Conservation (phyloP, 37 sponge, comb jelly and placozoan species). For the Tethya wilhelma region DNA sequence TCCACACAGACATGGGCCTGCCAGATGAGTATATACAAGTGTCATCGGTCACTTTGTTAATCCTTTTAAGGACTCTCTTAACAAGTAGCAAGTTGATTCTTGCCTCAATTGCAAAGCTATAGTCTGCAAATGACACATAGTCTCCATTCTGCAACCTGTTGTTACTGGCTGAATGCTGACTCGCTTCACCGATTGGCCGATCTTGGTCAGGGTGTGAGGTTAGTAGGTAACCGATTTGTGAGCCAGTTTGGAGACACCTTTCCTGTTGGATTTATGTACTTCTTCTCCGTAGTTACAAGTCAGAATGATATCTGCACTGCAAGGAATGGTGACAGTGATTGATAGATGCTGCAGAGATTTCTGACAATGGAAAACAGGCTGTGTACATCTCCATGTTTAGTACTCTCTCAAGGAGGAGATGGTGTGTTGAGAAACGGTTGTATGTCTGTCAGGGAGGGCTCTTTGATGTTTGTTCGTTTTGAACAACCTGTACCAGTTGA, state of each 20-base stretch:
- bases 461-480: not conserved
- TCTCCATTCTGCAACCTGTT: conserved; percentile 39
- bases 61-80: conserved; percentile 15
- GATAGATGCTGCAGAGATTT: too few relatives aligned
- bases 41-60: not conserved
- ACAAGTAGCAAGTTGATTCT: conserved; percentile 39
- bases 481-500: not conserved
- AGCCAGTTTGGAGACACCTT: not conserved
- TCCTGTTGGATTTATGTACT: too few relatives aligned
- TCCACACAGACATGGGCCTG: too few relatives aligned
- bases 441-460: not conserved
- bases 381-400: too few relatives aligned
- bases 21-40: too few relatives aligned
- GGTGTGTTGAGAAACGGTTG: conserved; percentile 30
- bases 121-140: conserved; percentile 30
- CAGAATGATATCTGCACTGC: too few relatives aligned
- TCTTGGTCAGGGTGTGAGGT: conserved; percentile 38
- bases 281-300: too few relatives aligned
- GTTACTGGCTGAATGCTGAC: conserved; percentile 27
- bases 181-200: conserved; percentile 5
- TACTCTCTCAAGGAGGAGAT: too few relatives aligned
- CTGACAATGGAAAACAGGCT: too few relatives aligned
- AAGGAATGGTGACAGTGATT: too few relatives aligned
- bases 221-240: not conserved
- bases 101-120: conserved; percentile 44